Evolutionary conservation across 2,888 invertebrate species (phyloP).

Genomic region (Drosophila anceps): DNA sequence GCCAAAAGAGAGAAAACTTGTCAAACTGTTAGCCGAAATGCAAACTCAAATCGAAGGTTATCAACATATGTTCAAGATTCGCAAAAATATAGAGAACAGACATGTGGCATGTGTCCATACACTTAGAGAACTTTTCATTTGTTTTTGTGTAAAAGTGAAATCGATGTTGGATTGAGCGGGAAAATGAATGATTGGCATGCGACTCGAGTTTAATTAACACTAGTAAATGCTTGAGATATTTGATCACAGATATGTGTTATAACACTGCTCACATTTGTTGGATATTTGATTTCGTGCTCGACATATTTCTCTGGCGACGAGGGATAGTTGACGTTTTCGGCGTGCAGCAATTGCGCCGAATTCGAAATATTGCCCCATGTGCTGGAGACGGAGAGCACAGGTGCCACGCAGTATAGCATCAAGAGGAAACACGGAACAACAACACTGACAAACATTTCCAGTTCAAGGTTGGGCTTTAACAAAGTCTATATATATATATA

Average conservation of each 20-base stretch:
- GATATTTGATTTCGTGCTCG: slow-evolving; percentile 81
- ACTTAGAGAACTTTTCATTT: not conserved
- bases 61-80: not conserved
- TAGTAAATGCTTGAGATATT: not conserved
- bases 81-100: not conserved
- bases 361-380: slow-evolving; percentile 83
- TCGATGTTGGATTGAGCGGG: not conserved
- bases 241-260: not conserved
- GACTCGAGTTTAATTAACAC: slow-evolving; percentile 5
- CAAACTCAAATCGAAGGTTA: slow-evolving; percentile 3
- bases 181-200: not conserved
- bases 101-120: slow-evolving; percentile 5
- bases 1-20: not conserved
- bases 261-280: slow-evolving; percentile 78
- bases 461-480: slow-evolving; percentile 5
- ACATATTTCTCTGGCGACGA: slow-evolving; percentile 82
- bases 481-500: not conserved
- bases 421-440: slow-evolving; percentile 37
- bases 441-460: slow-evolving; percentile 32
- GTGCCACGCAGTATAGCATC: slow-evolving; percentile 60
- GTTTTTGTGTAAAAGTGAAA: not conserved
- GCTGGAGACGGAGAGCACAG: slow-evolving; percentile 78
- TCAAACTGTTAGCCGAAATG: not conserved
- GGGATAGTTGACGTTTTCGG: slow-evolving; percentile 78
- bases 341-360: slow-evolving; percentile 81